These are phyloP conservation scores for Drosophila setosimentum DNA, from an alignment of 2,888 invertebrate species.

Conservation along the genomic window DNA sequence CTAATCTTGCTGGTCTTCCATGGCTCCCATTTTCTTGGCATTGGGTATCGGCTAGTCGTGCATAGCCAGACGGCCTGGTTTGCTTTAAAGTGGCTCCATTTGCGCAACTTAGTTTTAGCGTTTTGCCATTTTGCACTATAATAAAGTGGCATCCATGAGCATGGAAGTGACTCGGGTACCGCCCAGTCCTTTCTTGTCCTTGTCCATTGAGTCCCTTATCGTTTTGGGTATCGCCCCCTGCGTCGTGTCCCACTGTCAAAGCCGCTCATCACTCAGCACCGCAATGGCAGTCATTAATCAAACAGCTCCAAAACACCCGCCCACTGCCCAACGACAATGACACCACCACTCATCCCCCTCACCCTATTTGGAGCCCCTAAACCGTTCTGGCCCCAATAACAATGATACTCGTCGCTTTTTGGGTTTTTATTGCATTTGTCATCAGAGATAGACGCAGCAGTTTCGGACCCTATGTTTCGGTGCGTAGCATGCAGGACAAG, in stretches of 20 bases:
- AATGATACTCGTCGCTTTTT: conserved; percentile 60
- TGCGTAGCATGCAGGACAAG: conserved; percentile 37
- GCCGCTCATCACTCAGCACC: conserved; percentile 64
- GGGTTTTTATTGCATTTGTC: conserved; percentile 76
- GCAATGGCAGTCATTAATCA: conserved; percentile 75
- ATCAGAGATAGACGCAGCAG: conserved; percentile 39
- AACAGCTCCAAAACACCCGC: conserved; percentile 64
- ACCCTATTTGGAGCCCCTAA: background rate
- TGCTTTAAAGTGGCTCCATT: conserved; percentile 50
- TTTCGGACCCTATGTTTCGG: conserved; percentile 36
- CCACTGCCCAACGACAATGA: conserved; percentile 18
- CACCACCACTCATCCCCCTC: background rate
- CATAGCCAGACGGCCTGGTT: background rate
- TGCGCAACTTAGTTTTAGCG: conserved; percentile 45
- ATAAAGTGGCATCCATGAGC: conserved; percentile 54
- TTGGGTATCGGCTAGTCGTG: conserved; percentile 15
- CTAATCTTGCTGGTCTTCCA: background rate
- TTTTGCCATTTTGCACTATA: conserved; percentile 45
- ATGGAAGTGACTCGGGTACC: conserved; percentile 42
- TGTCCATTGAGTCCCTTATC: background rate
- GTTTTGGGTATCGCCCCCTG: conserved; percentile 14
- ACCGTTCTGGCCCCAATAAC: conserved; percentile 22
- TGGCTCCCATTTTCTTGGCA: background rate
- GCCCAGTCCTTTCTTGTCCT: too few species aligned
- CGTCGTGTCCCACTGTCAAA: conserved; percentile 50